phyloP scores from a whole-genome alignment of 2,113 vertebrate species.

The Erythrocercus mccallii region DNA sequence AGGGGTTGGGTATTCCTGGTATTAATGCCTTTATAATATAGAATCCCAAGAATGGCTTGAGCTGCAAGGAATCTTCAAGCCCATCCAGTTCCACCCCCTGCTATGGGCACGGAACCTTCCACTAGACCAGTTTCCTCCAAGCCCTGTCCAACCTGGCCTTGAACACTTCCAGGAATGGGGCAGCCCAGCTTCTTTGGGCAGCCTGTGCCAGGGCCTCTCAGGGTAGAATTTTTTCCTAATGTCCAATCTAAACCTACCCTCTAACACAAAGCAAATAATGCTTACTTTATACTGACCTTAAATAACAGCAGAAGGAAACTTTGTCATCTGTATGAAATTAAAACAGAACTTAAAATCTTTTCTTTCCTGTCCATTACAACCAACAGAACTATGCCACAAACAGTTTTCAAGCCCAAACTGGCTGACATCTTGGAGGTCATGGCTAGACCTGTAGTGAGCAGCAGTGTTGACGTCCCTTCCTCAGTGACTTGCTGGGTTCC shows the following conservation, averaged over 20 bases:
- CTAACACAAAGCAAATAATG: background rate
- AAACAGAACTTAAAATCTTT: background rate
- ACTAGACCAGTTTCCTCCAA: background rate
- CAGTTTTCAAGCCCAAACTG: background rate
- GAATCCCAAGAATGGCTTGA: background rate
- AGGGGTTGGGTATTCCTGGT: background rate
- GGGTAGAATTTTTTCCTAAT: background rate
- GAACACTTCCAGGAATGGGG: background rate
- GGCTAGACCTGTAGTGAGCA: background rate
- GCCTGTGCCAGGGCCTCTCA: background rate
- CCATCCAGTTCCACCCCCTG: background rate
- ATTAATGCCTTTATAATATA: background rate
- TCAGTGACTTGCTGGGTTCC: no score
- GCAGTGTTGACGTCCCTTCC: background rate
- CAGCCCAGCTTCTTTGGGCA: background rate
- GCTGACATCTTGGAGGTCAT: background rate
- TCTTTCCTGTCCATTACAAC: background rate
- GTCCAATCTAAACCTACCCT: background rate
- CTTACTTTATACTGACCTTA: background rate
- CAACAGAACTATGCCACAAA: background rate
- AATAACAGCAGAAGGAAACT: background rate
- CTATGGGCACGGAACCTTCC: background rate
- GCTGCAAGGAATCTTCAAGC: background rate
- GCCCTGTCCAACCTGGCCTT: accelerated
- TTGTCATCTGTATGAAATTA: background rate